A percentile compares a stretch with the other conserved stretches of the same genome.
Conservation (phyloP, 2,797 vertebrate genomes). For the Rhabdomys pumilio region DNA sequence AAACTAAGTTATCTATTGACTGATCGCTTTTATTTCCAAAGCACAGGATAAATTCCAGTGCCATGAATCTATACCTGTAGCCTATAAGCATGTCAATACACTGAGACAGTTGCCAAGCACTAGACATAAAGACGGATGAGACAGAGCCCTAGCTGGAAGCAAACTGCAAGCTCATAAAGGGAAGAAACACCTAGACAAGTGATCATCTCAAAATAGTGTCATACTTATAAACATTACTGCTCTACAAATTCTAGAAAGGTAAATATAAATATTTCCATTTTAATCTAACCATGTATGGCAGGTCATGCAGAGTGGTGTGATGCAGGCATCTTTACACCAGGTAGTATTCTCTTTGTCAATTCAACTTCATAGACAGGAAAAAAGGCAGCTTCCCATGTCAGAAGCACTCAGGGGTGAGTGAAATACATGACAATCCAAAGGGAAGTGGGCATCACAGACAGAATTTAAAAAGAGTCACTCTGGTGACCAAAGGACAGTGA, state of each 20-base stretch:
- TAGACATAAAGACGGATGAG: neutral
- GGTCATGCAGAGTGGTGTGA: conserved; percentile 35
- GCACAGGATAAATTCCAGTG: neutral
- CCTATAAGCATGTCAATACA: neutral
- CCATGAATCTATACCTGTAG: neutral
- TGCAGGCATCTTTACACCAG: neutral
- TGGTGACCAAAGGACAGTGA: conserved; percentile 73
- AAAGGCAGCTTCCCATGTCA: conserved; percentile 75
- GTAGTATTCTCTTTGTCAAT: conserved; percentile 36
- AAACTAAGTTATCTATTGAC: neutral
- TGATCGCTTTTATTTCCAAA: neutral
- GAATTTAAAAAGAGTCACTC: conserved; percentile 80
- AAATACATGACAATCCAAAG: conserved; percentile 77
- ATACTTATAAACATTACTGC: conserved; percentile 14
- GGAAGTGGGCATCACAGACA: conserved; percentile 86
- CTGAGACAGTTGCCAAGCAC: neutral
- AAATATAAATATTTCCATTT: conserved; percentile 31
- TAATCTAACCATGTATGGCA: conserved; percentile 56
- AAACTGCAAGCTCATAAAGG: conserved; percentile 10
- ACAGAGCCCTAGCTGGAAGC: neutral
- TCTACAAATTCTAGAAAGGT: neutral
- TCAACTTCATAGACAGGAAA: conserved; percentile 18
- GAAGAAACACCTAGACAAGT: conserved; percentile 54
- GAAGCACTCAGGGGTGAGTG: conserved; percentile 45
- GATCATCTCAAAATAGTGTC: conserved; percentile 35